Evolutionary conservation across 2,113 vertebrate species (phyloP).

Genomic region (Leuciscus idus): DNA sequence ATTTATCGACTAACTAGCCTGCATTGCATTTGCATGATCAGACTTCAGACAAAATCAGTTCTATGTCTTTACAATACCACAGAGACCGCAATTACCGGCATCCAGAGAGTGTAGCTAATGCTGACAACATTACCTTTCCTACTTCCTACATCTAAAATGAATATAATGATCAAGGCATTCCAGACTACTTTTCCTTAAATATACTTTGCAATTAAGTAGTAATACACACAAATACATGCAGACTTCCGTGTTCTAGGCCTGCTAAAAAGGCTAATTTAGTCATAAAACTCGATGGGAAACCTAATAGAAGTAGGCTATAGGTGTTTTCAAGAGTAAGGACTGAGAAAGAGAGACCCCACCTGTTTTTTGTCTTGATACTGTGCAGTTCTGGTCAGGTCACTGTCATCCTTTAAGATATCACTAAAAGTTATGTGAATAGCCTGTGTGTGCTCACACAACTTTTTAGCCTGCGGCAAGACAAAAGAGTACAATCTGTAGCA

Average conservation of each 20-base stretch:
- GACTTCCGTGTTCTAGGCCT: neutral
- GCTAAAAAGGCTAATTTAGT: neutral
- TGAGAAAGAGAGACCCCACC: slow-evolving; percentile 47
- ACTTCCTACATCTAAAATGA: slow-evolving; percentile 3
- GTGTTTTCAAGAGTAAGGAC: neutral
- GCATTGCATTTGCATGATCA: slow-evolving; percentile 45
- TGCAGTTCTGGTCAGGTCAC: slow-evolving; percentile 54
- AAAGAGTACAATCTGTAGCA: slow-evolving; percentile 37
- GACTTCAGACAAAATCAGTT: slow-evolving; percentile 47
- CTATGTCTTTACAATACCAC: slow-evolving; percentile 37
- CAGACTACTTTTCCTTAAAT: slow-evolving; percentile 21
- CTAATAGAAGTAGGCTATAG: neutral
- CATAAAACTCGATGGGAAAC: neutral
- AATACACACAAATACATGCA: neutral
- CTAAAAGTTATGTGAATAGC: slow-evolving; percentile 66
- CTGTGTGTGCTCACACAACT: slow-evolving; percentile 66
- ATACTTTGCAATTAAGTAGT: neutral
- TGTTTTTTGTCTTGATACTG: slow-evolving; percentile 51
- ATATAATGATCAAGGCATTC: neutral
- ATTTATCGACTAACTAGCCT: slow-evolving; percentile 44
- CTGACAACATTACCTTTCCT: slow-evolving; percentile 10
- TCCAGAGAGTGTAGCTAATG: slow-evolving; percentile 16
- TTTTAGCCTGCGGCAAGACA: slow-evolving; percentile 64
- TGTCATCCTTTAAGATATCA: slow-evolving; percentile 60
- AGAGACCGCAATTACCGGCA: slow-evolving; percentile 17